These are phyloP conservation scores for Nannoperca obscura DNA, from an alignment of 2,797 vertebrate genomes.

Conservation along the genomic window DNA sequence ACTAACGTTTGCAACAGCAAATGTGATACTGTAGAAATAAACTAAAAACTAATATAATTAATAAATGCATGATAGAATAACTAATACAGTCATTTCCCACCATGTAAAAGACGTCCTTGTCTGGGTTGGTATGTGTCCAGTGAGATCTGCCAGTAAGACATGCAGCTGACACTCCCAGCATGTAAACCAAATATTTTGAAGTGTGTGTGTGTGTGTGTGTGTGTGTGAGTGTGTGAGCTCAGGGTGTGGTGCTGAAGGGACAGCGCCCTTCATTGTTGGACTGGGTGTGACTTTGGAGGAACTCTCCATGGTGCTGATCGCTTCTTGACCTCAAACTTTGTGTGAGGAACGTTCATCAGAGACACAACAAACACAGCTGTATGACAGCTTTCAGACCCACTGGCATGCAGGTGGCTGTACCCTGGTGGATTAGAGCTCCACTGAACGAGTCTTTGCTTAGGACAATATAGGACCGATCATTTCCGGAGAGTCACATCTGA, in stretches of 20 bases:
- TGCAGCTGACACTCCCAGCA: not conserved
- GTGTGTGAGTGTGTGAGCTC: not conserved
- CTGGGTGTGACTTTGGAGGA: slow-evolving; percentile 77
- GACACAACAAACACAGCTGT: not conserved
- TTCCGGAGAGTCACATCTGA: slow-evolving; percentile 57
- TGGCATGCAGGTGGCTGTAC: not conserved
- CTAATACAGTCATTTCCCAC: not conserved
- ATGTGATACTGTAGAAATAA: not conserved
- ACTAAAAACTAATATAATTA: not conserved
- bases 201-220: slow-evolving; percentile 7
- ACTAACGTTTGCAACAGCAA: not conserved
- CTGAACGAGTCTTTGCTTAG: slow-evolving; percentile 30
- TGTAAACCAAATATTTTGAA: not conserved
- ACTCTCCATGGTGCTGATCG: slow-evolving; percentile 68
- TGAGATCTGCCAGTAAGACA: not conserved
- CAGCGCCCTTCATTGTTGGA: slow-evolving; percentile 77
- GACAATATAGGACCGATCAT: slow-evolving; percentile 46
- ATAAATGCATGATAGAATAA: too few species aligned
- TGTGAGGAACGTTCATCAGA: slow-evolving; percentile 15
- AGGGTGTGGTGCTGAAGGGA: slow-evolving; percentile 82
- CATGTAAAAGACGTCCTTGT: not conserved
- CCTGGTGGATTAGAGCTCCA: slow-evolving; percentile 7
- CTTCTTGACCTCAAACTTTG: slow-evolving; percentile 44
- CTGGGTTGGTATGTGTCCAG: not conserved
- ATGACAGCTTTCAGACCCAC: not conserved